Evolutionary conservation across 2,113 vertebrate genomes (phyloP).

Genomic region (Strix aluco): DNA sequence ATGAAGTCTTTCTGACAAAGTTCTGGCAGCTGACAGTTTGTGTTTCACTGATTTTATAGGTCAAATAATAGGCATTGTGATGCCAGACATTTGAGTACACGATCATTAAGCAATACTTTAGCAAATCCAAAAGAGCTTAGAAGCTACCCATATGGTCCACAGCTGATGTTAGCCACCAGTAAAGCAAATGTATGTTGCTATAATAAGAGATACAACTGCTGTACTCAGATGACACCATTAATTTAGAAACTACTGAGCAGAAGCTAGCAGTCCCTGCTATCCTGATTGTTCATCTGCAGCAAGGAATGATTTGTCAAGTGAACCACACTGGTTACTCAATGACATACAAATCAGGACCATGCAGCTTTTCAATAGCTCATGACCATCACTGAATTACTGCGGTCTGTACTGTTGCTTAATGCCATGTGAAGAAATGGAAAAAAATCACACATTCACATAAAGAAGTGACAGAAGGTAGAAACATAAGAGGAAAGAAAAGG

Average conservation of each 20-base stretch:
- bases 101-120: conserved; percentile 25
- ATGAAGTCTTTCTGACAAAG: not conserved
- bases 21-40: not conserved
- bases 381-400: not conserved
- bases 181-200: not conserved
- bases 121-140: conserved; percentile 42
- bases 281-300: not conserved
- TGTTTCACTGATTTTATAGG: conserved; percentile 29
- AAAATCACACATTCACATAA: not conserved
- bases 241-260: not conserved
- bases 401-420: fast-evolving
- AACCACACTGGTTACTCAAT: not conserved
- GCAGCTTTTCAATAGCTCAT: not conserved
- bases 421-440: not conserved
- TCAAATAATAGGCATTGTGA: conserved; percentile 15
- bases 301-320: not conserved
- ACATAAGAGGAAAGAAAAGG: not conserved
- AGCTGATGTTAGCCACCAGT: conserved; percentile 31
- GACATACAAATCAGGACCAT: not conserved
- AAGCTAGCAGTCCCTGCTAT: not conserved
- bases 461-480: not conserved
- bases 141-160: conserved; percentile 22
- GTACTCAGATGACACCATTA: not conserved
- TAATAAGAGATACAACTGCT: not conserved
- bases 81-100: not conserved